These are phyloP conservation scores for Noctua comes DNA, from an alignment of 2,888 invertebrate species.

Conservation along the genomic window DNA sequence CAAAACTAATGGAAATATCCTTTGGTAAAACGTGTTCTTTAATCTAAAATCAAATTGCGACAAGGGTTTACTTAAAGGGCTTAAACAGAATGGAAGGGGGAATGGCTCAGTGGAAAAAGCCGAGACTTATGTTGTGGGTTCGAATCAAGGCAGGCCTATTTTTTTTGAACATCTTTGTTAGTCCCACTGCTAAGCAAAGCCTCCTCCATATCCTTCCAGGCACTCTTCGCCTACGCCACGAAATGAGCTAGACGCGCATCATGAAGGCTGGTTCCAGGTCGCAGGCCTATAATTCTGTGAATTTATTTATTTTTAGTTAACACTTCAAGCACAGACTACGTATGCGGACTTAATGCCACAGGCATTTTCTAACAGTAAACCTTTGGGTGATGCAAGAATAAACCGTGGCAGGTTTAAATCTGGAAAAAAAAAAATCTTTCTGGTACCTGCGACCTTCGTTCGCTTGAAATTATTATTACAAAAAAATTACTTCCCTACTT, in stretches of 20 bases:
- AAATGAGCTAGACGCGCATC: too few species aligned
- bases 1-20: constrained; percentile 32
- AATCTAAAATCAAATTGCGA: constrained; percentile 26
- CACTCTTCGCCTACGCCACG: too few species aligned
- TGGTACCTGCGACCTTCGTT: too few species aligned
- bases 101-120: background rate
- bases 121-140: background rate
- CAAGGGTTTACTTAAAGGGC: background rate
- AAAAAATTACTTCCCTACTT: too few species aligned
- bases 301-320: background rate
- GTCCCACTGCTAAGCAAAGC: too few species aligned
- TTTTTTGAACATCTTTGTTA: too few species aligned
- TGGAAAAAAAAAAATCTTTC: background rate
- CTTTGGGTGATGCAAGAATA: background rate
- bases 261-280: too few species aligned
- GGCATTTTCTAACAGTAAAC: background rate
- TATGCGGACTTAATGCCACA: background rate
- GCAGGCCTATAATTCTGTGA: too few species aligned
- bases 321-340: background rate
- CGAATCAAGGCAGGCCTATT: too few species aligned
- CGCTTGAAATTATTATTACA: too few species aligned
- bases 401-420: background rate
- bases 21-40: constrained; percentile 26
- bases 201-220: too few species aligned
- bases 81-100: background rate